Evolutionary conservation across 2,113 vertebrate genomes (phyloP).

Genomic region (Ranitomeya variabilis): DNA sequence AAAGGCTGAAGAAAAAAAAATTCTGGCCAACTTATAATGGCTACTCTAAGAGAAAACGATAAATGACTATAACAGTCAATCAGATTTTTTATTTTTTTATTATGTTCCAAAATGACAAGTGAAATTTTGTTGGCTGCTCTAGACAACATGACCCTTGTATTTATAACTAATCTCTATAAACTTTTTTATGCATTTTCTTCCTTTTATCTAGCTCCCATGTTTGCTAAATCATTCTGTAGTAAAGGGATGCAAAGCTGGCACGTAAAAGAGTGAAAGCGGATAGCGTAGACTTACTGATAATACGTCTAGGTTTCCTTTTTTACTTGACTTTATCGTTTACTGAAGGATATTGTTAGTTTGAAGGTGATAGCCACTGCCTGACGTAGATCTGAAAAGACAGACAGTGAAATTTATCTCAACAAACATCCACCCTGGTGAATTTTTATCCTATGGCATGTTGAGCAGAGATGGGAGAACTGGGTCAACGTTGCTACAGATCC

Average conservation of each 20-base stretch:
- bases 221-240: slow-evolving; percentile 66
- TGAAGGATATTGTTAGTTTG: slow-evolving; percentile 77
- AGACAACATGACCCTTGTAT: background rate
- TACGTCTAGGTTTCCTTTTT: slow-evolving; percentile 76
- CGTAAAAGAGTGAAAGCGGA: slow-evolving; percentile 75
- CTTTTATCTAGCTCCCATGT: background rate
- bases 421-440: slow-evolving; percentile 71
- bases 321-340: slow-evolving; percentile 80
- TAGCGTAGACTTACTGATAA: slow-evolving; percentile 78
- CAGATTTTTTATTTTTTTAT: too few relatives aligned
- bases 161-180: background rate
- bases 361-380: slow-evolving; percentile 72
- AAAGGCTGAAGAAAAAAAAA: too few relatives aligned
- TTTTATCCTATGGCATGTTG: slow-evolving; percentile 65
- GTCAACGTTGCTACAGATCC: slow-evolving; percentile 44
- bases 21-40: too few relatives aligned
- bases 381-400: slow-evolving; percentile 67
- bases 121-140: background rate
- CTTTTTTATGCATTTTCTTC: background rate
- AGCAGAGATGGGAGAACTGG: slow-evolving; percentile 53
- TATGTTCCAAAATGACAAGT: too few relatives aligned
- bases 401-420: slow-evolving; percentile 76
- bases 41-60: too few relatives aligned
- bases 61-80: too few relatives aligned
- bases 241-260: slow-evolving; percentile 76